Base-by-base conservation (phyloP, 2,888 invertebrate genomes). In the Charanyca ferruginea region DNA sequence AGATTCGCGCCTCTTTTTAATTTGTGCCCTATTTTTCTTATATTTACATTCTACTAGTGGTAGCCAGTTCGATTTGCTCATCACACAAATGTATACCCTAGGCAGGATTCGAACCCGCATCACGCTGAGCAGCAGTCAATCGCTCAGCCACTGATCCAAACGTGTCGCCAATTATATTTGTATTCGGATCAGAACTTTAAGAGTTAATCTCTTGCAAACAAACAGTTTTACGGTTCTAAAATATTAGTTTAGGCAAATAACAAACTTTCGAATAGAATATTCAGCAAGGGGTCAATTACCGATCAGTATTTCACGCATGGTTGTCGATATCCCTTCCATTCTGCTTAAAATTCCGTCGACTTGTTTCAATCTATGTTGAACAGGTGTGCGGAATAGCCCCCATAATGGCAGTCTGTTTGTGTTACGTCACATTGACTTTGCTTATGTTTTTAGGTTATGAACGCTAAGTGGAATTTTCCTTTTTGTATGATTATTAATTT, bases 371-470 rank as follows among this genome's bases (percentile, higher is more conserved):
- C 63, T 77, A 65, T 42, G 61, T 72, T 54, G 80, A 78, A 69
- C 88, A 89, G 88, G 89, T 89, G 89, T 73, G 28, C 61, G 65
- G 66, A 87, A 89, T 85, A 77, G 63, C 53, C 61, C 67, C 71
- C 11, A 11, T 83, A 75, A 86, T 76, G 69, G 64, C 77, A 71
- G 79, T 74, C 79, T 79, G 80, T 55, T 59, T 79, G 32, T 61
- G 68, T 83, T 70, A 73, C 74, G 60, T 78, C 70, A 84, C 77
- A 75, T 70, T 48, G 60, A 60, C 38, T 78, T 66, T 77, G 49
- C 66, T 71, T 54, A 61, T 70, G 47, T 59, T 59, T 74, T 75
- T 74, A 45, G 35, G 45, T 32, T 59, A 51, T 32, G 28, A 55
- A 59, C 25, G 70, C n/a, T 69, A 59, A 74, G 20, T 49, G 52